phyloP scores from a whole-genome alignment of 2,113 vertebrate species.

The Motacilla tschutschensis region DNA sequence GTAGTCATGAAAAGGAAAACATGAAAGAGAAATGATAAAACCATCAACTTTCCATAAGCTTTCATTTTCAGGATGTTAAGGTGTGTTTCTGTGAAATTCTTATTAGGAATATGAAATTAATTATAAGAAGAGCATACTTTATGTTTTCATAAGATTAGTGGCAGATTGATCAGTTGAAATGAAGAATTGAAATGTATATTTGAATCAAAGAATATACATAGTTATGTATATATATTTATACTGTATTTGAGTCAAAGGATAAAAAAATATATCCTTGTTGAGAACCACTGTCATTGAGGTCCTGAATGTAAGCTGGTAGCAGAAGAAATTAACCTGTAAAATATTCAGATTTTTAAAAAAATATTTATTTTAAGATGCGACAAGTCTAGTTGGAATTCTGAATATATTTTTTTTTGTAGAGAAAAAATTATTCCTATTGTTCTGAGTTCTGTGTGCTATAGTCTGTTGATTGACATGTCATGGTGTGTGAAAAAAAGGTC shows the following conservation, averaged over 20 bases:
- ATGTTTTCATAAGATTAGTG: conserved; percentile 23
- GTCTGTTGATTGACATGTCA: conserved; percentile 4
- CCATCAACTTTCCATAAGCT: conserved; percentile 23
- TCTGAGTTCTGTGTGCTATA: background rate
- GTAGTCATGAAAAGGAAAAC: conserved; percentile 41
- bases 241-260: background rate
- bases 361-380: background rate
- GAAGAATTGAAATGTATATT: background rate
- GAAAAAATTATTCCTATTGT: background rate
- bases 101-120: conserved; percentile 38
- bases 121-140: conserved; percentile 2
- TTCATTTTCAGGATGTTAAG: conserved; percentile 14
- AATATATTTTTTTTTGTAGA: background rate
- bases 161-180: background rate
- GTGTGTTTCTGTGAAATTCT: conserved; percentile 28
- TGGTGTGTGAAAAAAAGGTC: background rate
- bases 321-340: conserved; percentile 4
- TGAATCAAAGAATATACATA: background rate
- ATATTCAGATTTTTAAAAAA: background rate
- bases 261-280: background rate
- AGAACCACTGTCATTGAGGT: background rate
- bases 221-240: background rate
- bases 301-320: background rate
- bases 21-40: conserved; percentile 43
- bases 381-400: background rate